Evolutionary conservation across 2,113 vertebrate species (phyloP), one percentile per base, ranked within the genome.

Genomic region (Paracanthobrama guichenoti): DNA sequence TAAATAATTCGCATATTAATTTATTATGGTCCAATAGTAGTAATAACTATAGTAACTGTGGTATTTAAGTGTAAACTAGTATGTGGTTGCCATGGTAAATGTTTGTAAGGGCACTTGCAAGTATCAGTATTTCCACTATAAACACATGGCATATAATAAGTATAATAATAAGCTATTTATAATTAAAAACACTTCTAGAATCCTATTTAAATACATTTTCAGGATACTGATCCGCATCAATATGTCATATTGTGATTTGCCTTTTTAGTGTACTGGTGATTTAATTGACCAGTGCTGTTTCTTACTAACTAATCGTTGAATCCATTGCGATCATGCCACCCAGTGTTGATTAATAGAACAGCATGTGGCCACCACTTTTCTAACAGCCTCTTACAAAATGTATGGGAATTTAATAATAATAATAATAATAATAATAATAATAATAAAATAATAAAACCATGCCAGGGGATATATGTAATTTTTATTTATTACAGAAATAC

Each of bases 261-360:
- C 44, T 67, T 80, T 39, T 62, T 42, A 24, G 31, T 44, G 75
- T n/a, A 13, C 73, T 18, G 6, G 46, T 57, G 50, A 20, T 35
- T 57, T 57, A 35, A 77, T 12, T 67, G 60, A 50, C 46, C 60
- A 67, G n/a, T 50, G 60, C 18, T 28, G 78, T 44, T 13, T 66
- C 42, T 42, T 13, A 44, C 60, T 50, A 64, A 64, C 78, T 44
- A 24, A 42, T 39, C 28, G 18, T 57, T n/a, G 69, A 71, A 73
- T 83, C 59, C 60, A 82, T 79, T 82, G 83, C 72, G 24, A 85
- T 88, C 42, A 82, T 60, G 88, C 88, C 88, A 73, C 84, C 86
- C 76, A 87, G 88, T 57, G 88, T 72, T 78, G 44, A 87, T 81
- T 73, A 87, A 77, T 57, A 71, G 81, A 89, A 89, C 72, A 67